These are phyloP conservation scores for Rallus crepitans DNA, from an alignment of 2,797 vertebrate species.

Conservation along the genomic window DNA sequence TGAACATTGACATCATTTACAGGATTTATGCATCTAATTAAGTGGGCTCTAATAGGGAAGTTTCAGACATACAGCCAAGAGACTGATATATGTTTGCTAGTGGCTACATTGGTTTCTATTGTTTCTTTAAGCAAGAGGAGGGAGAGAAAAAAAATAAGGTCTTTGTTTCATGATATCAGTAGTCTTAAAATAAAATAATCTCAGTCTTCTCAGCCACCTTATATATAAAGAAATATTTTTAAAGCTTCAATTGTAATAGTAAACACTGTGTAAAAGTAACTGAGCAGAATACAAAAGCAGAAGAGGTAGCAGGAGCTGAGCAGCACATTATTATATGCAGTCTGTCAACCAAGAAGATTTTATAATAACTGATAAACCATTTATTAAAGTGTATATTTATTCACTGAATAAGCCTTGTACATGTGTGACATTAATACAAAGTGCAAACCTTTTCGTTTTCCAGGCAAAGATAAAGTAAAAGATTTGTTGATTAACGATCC, in stretches of 20 bases:
- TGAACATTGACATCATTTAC: constrained; percentile 71
- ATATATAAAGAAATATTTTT: neutral
- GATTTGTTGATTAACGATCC: constrained; percentile 59
- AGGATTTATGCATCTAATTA: constrained; percentile 74
- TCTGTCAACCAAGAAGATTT: neutral
- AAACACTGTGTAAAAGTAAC: neutral
- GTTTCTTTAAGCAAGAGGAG: constrained; percentile 38
- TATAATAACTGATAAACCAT: neutral
- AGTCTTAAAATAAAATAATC: constrained; percentile 19
- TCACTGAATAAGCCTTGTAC: neutral
- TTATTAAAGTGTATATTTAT: constrained; percentile 7
- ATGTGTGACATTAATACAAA: neutral
- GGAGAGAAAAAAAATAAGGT: neutral
- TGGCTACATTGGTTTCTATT: constrained; percentile 38
- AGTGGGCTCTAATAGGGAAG: constrained; percentile 47
- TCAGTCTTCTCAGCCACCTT: neutral
- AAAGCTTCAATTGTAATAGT: neutral
- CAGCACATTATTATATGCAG: neutral
- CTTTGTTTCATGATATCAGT: constrained; percentile 16
- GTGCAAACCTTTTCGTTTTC: constrained; percentile 13
- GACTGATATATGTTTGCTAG: constrained; percentile 54
- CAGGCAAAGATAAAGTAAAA: constrained; percentile 35
- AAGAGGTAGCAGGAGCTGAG: neutral
- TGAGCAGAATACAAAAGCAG: neutral
- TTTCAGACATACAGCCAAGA: constrained; percentile 56